phyloP scores from a whole-genome alignment of 2,888 invertebrate species.

The Drosophila silvestris region DNA sequence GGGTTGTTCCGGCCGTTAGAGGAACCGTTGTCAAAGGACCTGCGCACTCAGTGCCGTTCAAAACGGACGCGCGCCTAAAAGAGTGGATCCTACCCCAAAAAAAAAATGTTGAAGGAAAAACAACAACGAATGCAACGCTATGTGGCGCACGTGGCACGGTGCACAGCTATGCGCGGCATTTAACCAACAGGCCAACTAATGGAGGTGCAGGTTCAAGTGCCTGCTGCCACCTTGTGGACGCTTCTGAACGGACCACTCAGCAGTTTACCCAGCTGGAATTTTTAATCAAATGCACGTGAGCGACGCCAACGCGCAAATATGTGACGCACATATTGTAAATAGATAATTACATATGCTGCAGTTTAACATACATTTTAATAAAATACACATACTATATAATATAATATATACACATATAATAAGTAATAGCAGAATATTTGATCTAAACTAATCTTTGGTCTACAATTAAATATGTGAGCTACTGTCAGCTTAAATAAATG shows the following conservation, averaged over 20 bases:
- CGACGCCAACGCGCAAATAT: conserved; percentile 62
- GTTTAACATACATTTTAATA: conserved; percentile 34
- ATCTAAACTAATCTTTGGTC: not conserved
- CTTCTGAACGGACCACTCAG: conserved; percentile 20
- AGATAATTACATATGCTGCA: conserved; percentile 1
- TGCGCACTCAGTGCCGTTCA: conserved; percentile 66
- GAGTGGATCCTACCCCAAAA: conserved; percentile 77
- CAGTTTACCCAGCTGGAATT: conserved; percentile 44
- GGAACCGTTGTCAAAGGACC: conserved; percentile 55
- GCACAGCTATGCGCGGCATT: conserved; percentile 41
- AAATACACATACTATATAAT: not conserved
- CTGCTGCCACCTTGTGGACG: conserved; percentile 5
- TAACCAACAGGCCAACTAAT: conserved; percentile 15
- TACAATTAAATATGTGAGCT: not conserved
- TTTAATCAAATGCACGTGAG: conserved; percentile 53
- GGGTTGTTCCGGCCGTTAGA: conserved; percentile 78
- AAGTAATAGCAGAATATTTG: not conserved
- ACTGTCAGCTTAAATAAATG: not conserved
- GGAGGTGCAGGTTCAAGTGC: conserved; percentile 16
- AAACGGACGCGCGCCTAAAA: conserved; percentile 61
- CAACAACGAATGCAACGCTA: conserved; percentile 36
- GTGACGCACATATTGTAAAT: conserved; percentile 38
- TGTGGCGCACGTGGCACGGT: conserved; percentile 53
- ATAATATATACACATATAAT: not conserved
- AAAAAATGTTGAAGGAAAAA: conserved; percentile 19